These are phyloP conservation scores for Thalassophryne amazonica DNA, from an alignment of 2,797 vertebrate species.

Conservation along the genomic window DNA sequence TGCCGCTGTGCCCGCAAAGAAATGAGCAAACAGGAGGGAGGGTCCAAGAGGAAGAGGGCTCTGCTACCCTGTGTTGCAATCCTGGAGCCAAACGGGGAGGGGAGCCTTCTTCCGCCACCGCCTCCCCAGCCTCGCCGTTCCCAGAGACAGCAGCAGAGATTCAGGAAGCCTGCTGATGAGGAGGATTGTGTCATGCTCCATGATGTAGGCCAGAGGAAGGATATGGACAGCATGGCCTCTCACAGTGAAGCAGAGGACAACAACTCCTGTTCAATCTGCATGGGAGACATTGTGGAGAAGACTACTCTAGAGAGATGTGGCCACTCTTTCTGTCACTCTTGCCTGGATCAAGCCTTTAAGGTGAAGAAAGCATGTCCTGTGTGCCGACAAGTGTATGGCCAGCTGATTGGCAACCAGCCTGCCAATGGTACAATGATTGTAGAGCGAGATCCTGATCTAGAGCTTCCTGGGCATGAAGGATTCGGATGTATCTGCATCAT, in stretches of 20 bases:
- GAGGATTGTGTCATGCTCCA: conserved; percentile 77
- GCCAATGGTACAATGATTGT: conserved; percentile 92
- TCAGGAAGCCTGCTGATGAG: conserved; percentile 78
- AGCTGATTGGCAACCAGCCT: conserved; percentile 92
- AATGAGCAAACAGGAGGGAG: conserved; percentile 90
- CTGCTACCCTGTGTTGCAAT: conserved; percentile 83
- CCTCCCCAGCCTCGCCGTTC: conserved; percentile 76
- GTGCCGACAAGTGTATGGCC: conserved; percentile 91
- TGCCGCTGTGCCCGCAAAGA: conserved; percentile 88
- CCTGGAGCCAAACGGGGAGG: conserved; percentile 78
- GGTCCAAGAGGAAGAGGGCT: conserved; percentile 84
- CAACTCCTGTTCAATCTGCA: conserved; percentile 87
- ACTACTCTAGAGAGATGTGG: conserved; percentile 89
- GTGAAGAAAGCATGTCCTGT: conserved; percentile 92
- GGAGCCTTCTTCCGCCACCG: conserved; percentile 71
- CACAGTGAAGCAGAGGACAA: conserved; percentile 78
- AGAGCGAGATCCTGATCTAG: conserved; percentile 86
- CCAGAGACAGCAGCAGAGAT: conserved; percentile 81
- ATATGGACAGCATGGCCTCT: conserved; percentile 59
- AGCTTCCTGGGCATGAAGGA: conserved; percentile 89
- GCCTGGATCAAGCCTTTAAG: conserved; percentile 90
- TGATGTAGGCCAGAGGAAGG: conserved; percentile 71
- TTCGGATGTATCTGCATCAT: conserved; percentile 92
- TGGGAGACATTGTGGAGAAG: conserved; percentile 91
- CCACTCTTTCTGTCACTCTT: conserved; percentile 89